Evolutionary conservation across 2,888 invertebrate genomes (phyloP), one percentile per base, ranked within the genome.

Genomic region (Drosophila barbarae): DNA sequence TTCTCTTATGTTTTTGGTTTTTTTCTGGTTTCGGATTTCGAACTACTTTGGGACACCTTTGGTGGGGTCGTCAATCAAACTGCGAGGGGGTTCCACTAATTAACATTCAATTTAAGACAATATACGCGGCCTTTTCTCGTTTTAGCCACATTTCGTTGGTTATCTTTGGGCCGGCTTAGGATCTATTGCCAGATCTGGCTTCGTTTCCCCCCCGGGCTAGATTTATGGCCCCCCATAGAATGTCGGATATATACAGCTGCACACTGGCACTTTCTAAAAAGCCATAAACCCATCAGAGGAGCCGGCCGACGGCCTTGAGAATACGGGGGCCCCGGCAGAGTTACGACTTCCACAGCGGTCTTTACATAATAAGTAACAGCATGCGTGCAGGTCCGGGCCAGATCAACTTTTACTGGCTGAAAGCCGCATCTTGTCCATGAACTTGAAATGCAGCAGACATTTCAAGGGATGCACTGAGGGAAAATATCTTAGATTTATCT

Each of bases 361-460:
- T 72, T 80, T 80, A 84, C 82, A 82, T 80, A 81, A 80, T 71
- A 71, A 69, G 61, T n/a, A 56, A 35, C 8, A 38, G 47, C 28
- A 13, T 41, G 21, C 7, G 10, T 9, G 26, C 35, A 41, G 41
- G 28, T 32, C 38, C 38, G 39, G 56, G 55, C 65, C 69, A 61
- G 64, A 73, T 79, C 84, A 84, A 78, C 79, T 79, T 79, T 79
- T 79, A 79, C 84, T 73, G 68, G 13, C 28, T 30, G 41, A 18
- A 18, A 12, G 28, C 36, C 36, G 41, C 30, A 23, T 54, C 64
- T 63, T 69, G 79, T 49, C 79, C 74, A 54, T 84, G 84, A 80
- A 84, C 80, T 82, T 73, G 70, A 54, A 63, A 59, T 38, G 38
- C 35, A 42, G 38, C 57, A 13, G 49, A 26, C 34, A 35, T 18